phyloP scores from a whole-genome alignment of 2,797 vertebrate genomes.

The Octomys mimax region DNA sequence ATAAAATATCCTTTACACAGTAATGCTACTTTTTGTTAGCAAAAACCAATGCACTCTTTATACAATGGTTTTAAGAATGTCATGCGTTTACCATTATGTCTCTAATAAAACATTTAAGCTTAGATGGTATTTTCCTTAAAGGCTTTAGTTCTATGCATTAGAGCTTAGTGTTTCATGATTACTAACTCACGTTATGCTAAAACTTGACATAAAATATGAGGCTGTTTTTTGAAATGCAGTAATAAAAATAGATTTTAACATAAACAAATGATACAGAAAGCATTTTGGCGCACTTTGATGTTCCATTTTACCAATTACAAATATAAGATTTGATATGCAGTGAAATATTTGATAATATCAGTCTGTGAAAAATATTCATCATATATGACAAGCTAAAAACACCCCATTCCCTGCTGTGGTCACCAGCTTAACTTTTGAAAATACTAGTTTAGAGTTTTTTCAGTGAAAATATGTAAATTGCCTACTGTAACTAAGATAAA shows the following conservation, averaged over 20 bases:
- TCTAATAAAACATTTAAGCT: not conserved
- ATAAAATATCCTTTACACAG: not conserved
- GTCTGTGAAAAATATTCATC: not conserved
- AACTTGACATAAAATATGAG: not conserved
- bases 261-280: not conserved
- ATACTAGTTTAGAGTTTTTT: slow-evolving; percentile 44
- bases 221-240: not conserved
- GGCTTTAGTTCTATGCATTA: not conserved
- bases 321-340: not conserved
- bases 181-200: not conserved
- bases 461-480: slow-evolving; percentile 3
- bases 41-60: not conserved
- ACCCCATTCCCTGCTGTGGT: not conserved
- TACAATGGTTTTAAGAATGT: not conserved
- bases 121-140: not conserved
- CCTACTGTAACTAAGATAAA: slow-evolving; percentile 52
- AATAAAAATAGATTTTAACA: not conserved
- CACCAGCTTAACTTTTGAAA: slow-evolving; percentile 30
- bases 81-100: not conserved
- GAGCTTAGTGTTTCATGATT: not conserved
- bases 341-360: not conserved
- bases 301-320: slow-evolving; percentile 19
- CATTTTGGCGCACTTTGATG: not conserved
- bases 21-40: not conserved
- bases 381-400: slow-evolving; percentile 41